Evolutionary conservation across 2,888 invertebrate species (phyloP), one percentile per base, ranked within the genome.

Genomic region (Cephus runcator): DNA sequence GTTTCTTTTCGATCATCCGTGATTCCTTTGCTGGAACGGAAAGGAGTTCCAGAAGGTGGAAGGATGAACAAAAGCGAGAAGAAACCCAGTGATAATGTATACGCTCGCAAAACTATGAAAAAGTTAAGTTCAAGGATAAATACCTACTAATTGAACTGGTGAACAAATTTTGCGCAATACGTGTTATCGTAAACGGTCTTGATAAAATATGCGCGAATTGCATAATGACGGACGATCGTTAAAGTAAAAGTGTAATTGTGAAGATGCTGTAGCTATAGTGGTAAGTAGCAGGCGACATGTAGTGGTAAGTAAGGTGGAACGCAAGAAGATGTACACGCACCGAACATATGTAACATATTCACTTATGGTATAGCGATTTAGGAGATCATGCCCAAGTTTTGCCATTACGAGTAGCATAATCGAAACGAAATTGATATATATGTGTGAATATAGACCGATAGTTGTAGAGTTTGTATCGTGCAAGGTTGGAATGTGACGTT

Each of bases 371-470:
- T 75, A 79, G 73, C 69, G 75, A 75, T 35, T 76, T 77, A 77
- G 40, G 73, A 76, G 30, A 81, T 78, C n/a, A 81, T 83, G 75
- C 79, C 79, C 79, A 76, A 80, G 74, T 81, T 87, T 87, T 83
- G 84, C 85, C 85, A 86, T 85, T 84, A 79, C 81, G 73, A 82
- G 76, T 82, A 81, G 80, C 78, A 81, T 87, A 84, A 84, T 80
- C 74, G 76, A 82, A 84, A 84, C 79, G 56, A 79, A 81, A 84
- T 81, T 84, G 78, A 78, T 79, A 85, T 82, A 85, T 86, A 81
- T 82, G 83, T 89, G 88, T 90, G 88, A 87, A 88, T 86, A 89
- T 87, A 87, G 81, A 79, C 79, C 80, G 79, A 77, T 86, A 86
- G 80, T 73, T 82, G 75, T 88, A 87, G 85, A 80, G 76, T 86